Conservation (phyloP, 2,113 vertebrate species). For the Podarcis cretensis region DNA sequence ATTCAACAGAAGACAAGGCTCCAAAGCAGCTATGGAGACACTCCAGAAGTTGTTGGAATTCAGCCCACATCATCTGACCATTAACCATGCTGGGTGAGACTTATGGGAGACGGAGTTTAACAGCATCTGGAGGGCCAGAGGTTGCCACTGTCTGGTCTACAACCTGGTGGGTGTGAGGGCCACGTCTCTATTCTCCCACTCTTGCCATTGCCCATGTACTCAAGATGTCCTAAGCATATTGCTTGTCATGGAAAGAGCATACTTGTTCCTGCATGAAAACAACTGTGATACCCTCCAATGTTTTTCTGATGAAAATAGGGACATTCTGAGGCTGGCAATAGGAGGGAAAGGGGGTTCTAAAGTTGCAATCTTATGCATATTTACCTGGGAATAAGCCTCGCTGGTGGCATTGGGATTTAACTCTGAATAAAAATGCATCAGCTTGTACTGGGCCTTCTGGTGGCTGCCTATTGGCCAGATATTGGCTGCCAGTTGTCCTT, state of each 20-base stretch:
- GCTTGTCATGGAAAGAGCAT: not conserved
- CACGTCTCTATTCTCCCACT: too few species aligned
- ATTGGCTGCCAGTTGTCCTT: not conserved
- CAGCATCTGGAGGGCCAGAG: not conserved
- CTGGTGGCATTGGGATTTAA: not conserved
- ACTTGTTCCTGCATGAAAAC: not conserved
- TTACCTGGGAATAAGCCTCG: too few species aligned
- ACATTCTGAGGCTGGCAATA: not conserved
- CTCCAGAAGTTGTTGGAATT: not conserved
- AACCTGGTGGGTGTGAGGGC: not conserved
- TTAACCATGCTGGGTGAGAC: not conserved
- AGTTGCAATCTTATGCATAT: not conserved
- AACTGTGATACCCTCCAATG: not conserved
- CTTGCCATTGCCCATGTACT: not conserved
- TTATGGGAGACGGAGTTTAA: not conserved
- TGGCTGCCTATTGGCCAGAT: not conserved
- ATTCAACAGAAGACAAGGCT: not conserved
- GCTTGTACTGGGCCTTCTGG: not conserved
- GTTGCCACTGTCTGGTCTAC: not conserved
- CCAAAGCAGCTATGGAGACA: not conserved
- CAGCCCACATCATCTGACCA: not conserved
- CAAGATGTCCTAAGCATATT: not conserved
- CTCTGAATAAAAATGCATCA: not conserved
- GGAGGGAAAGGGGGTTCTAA: not conserved
- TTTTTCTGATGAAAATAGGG: too few species aligned